Evolutionary conservation across 2,113 vertebrate genomes (phyloP).

Genomic region (Pomatorhinus ruficollis): DNA sequence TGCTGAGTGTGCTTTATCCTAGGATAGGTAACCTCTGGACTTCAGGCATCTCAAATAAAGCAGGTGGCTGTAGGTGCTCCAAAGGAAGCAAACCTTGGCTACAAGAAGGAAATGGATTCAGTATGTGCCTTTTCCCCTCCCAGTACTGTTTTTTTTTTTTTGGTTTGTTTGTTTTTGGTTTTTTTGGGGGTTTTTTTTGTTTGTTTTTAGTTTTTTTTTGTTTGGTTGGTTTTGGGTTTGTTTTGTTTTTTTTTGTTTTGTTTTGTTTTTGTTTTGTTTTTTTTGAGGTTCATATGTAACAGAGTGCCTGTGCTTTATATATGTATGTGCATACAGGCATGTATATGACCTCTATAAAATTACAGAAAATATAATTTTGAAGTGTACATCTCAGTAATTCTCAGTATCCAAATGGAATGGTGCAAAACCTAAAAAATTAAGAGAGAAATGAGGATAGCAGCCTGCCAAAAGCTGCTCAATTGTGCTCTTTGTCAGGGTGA

Average conservation of each 20-base stretch:
- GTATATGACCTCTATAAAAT: neutral
- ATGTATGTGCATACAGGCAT: neutral
- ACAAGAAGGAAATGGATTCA: neutral
- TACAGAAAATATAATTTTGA: neutral
- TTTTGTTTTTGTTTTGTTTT: neutral
- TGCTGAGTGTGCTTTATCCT: neutral
- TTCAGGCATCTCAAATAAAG: neutral
- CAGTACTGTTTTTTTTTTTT: fast-evolving
- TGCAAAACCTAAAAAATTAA: neutral
- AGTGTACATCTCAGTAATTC: neutral
- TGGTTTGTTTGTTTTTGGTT: too few species aligned
- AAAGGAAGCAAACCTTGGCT: neutral
- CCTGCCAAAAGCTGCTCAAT: neutral
- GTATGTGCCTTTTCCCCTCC: neutral
- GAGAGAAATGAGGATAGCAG: neutral
- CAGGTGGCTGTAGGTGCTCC: neutral
- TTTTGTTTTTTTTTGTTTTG: too few species aligned
- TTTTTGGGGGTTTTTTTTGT: too few species aligned
- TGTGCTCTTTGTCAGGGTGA: neutral
- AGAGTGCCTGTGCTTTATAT: neutral
- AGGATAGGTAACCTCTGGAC: neutral
- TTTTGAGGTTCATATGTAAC: neutral
- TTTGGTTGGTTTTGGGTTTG: too few species aligned
- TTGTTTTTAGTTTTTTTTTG: too few species aligned
- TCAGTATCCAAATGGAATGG: neutral